Percentiles rank a stretch among this genome's conserved stretches.
Evolutionary conservation across 2,113 vertebrate genomes (phyloP).

Genomic region (Anseranas semipalmata): DNA sequence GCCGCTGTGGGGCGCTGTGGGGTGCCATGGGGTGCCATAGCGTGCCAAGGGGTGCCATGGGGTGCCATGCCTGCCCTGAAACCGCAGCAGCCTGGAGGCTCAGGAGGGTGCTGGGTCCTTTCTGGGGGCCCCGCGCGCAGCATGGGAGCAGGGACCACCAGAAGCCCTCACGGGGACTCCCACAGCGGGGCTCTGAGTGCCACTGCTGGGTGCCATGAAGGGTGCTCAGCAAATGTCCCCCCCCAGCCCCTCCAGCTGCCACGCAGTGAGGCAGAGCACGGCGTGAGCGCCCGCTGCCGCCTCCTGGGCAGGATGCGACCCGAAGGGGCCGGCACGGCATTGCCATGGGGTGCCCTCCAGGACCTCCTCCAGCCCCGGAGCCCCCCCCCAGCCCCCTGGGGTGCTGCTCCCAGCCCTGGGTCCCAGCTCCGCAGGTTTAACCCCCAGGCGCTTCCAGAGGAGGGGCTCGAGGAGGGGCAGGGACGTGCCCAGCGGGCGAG

Average conservation of each 20-base stretch:
- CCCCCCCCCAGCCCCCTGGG: background rate
- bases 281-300: background rate
- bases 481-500: background rate
- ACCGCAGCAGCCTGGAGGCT: accelerated
- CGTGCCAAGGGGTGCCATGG: too few relatives aligned
- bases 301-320: too few relatives aligned
- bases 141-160: background rate
- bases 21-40: too few relatives aligned
- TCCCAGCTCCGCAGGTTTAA: background rate
- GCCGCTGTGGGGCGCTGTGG: too few relatives aligned
- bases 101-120: background rate
- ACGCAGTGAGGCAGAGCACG: too few relatives aligned
- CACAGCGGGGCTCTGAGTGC: background rate
- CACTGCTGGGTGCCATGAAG: too few relatives aligned
- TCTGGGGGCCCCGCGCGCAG: background rate
- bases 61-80: background rate
- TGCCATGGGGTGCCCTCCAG: background rate
- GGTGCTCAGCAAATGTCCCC: too few relatives aligned
- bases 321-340: background rate
- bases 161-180: background rate
- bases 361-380: accelerated
- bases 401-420: background rate
- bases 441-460: background rate
- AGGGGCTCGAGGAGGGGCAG: background rate
- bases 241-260: too few relatives aligned